phyloP scores from a whole-genome alignment of 2,888 invertebrate species.

The Oscheius myriophilus region DNA sequence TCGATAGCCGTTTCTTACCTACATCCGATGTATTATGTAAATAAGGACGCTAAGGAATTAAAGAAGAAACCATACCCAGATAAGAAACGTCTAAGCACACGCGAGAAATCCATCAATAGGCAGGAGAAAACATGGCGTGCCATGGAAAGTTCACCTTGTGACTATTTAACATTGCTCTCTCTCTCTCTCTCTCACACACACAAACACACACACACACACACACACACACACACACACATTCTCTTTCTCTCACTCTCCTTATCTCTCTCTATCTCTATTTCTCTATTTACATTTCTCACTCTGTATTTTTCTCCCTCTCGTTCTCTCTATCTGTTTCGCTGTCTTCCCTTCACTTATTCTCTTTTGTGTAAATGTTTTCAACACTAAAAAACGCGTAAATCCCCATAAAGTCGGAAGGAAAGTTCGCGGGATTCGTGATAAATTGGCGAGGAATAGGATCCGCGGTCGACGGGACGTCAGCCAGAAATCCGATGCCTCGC shows the following conservation, averaged over 20 bases:
- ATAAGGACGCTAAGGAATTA: too few species aligned
- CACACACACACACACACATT: neutral
- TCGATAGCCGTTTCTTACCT: neutral
- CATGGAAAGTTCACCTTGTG: too few species aligned
- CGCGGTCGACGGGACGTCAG: neutral
- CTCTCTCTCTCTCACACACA: neutral
- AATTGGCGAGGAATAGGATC: neutral
- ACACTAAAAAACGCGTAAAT: too few species aligned
- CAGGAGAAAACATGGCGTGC: too few species aligned
- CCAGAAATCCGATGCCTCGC: constrained; percentile 4
- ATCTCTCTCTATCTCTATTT: neutral
- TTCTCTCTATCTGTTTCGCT: neutral
- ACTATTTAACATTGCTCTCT: too few species aligned
- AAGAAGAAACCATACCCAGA: too few species aligned
- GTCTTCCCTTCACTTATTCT: neutral
- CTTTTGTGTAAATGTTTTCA: neutral
- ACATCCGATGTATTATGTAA: too few species aligned
- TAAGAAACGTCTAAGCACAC: too few species aligned
- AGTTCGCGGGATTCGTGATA: neutral
- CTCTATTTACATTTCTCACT: neutral
- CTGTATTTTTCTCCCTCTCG: neutral
- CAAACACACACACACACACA: neutral
- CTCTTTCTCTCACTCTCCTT: neutral
- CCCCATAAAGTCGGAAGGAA: neutral
- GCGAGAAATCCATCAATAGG: too few species aligned